phyloP scores from a whole-genome alignment of 2,797 vertebrate genomes.

The Jordanella pulchra region DNA sequence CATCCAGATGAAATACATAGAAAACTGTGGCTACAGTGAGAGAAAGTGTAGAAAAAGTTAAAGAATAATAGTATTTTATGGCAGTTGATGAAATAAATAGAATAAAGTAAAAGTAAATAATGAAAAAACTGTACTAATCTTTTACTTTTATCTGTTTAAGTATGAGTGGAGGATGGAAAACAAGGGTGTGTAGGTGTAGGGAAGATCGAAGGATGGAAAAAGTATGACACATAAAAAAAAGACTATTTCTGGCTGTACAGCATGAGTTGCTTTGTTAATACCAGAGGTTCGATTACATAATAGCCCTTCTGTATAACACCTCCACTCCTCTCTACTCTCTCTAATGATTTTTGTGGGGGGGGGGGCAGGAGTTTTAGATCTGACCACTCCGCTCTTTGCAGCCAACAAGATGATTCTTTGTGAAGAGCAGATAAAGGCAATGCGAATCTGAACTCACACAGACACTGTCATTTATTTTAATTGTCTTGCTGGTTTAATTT shows the following conservation, averaged over 20 bases:
- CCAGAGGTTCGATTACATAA: slow-evolving; percentile 56
- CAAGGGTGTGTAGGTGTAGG: slow-evolving; percentile 57
- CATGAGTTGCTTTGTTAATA: slow-evolving; percentile 39
- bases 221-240: slow-evolving; percentile 69
- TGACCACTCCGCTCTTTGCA: slow-evolving; percentile 29
- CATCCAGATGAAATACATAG: not conserved
- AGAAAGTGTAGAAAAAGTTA: not conserved
- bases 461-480: slow-evolving; percentile 27
- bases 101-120: not conserved
- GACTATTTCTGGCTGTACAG: slow-evolving; percentile 63
- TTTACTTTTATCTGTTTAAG: slow-evolving; percentile 54
- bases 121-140: slow-evolving; percentile 33
- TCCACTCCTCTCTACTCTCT: slow-evolving; percentile 44
- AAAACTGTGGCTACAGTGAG: not conserved
- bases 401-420: slow-evolving; percentile 35
- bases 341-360: slow-evolving; percentile 42
- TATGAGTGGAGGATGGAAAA: slow-evolving; percentile 57
- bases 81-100: not conserved
- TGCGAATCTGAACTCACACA: slow-evolving; percentile 20
- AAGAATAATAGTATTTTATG: not conserved
- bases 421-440: slow-evolving; percentile 33
- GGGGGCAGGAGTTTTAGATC: slow-evolving; percentile 34
- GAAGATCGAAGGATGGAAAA: slow-evolving; percentile 60
- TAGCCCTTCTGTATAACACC: slow-evolving; percentile 54
- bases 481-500: slow-evolving; percentile 53